phyloP scores from a whole-genome alignment of 2,113 vertebrate genomes.

The Raphicerus campestris region DNA sequence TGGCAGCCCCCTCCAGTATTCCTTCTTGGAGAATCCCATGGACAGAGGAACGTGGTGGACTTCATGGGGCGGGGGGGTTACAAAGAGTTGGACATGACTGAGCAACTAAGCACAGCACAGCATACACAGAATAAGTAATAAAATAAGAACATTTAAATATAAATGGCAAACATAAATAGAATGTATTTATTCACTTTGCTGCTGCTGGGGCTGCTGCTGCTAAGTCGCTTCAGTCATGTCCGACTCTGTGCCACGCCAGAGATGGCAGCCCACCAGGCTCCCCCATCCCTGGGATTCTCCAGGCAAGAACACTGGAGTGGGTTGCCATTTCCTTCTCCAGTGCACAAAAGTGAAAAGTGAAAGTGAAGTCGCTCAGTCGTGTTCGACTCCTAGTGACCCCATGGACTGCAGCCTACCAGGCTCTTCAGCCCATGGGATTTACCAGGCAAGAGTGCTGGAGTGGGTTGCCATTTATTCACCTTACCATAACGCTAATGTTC shows the following conservation, averaged over 20 bases:
- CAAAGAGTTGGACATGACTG: background rate
- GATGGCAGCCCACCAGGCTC: too few species aligned
- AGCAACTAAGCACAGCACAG: background rate
- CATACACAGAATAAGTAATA: background rate
- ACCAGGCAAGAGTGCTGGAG: too few species aligned
- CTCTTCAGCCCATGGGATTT: too few species aligned
- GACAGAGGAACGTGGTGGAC: background rate
- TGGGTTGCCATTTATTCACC: background rate
- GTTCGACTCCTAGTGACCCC: too few species aligned
- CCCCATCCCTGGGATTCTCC: too few species aligned
- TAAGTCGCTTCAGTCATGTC: too few species aligned
- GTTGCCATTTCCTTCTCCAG: too few species aligned
- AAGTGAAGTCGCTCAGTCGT: too few species aligned
- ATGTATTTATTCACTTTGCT: background rate
- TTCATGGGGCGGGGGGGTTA: background rate
- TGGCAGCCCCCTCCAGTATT: background rate
- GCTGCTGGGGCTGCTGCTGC: too few species aligned
- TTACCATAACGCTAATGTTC: background rate
- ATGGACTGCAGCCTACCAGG: too few species aligned
- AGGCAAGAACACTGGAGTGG: too few species aligned
- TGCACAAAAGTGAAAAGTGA: too few species aligned
- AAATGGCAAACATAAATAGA: background rate
- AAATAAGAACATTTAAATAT: constrained; percentile 1
- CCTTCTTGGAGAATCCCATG: background rate
- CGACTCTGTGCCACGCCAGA: fast-evolving